These are phyloP conservation scores for Pristiophorus japonicus DNA, from an alignment of 2,113 vertebrate genomes.

Conservation along the genomic window DNA sequence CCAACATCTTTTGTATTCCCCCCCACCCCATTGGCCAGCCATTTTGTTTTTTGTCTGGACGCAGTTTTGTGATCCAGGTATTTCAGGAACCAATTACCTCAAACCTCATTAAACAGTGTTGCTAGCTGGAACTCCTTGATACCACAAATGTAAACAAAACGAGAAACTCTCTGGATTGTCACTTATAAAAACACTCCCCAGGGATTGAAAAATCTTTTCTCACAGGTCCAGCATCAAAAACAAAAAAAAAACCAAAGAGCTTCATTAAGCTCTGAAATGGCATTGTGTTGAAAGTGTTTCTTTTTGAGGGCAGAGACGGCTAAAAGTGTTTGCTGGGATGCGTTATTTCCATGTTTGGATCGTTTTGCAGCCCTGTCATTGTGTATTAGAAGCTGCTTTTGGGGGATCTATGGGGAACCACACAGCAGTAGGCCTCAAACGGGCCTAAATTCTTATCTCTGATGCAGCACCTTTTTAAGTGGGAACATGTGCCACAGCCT, in stretches of 20 bases:
- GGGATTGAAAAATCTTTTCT: slow-evolving; percentile 55
- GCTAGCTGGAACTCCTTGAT: slow-evolving; percentile 59
- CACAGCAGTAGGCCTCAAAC: neutral
- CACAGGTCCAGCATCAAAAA: slow-evolving; percentile 44
- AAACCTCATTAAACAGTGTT: slow-evolving; percentile 69
- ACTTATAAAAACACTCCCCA: slow-evolving; percentile 50
- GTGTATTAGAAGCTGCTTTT: neutral
- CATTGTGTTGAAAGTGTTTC: slow-evolving; percentile 54
- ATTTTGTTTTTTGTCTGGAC: slow-evolving; percentile 53
- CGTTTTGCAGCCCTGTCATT: slow-evolving; percentile 35
- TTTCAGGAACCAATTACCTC: slow-evolving; percentile 82
- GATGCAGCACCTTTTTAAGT: neutral
- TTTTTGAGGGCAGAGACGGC: slow-evolving; percentile 17
- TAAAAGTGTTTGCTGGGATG: slow-evolving; percentile 52
- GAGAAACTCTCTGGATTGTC: slow-evolving; percentile 52
- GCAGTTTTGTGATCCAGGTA: slow-evolving; percentile 64
- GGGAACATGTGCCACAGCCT: neutral
- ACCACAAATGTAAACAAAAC: slow-evolving; percentile 52
- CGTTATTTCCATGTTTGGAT: slow-evolving; percentile 28
- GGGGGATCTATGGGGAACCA: neutral
- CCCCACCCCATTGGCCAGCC: slow-evolving; percentile 52
- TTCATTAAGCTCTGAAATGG: slow-evolving; percentile 52
- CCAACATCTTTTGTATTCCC: slow-evolving; percentile 33
- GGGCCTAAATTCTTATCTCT: neutral
- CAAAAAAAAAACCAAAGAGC: slow-evolving; percentile 45